phyloP scores from a whole-genome alignment of 1,140 invertebrate genomes.

The Drosophila aff. region DNA sequence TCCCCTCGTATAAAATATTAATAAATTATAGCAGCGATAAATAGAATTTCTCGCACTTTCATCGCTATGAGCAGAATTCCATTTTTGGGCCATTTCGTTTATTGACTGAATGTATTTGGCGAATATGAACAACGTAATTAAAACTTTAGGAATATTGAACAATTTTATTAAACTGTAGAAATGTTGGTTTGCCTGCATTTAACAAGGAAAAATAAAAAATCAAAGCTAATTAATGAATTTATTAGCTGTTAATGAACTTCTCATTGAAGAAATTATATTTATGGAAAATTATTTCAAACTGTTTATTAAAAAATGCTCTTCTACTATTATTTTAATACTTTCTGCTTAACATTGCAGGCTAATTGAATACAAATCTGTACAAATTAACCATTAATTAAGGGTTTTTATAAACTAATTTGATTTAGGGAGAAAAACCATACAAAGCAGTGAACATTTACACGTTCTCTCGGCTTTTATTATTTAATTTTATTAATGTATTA shows the following conservation, averaged over 20 bases:
- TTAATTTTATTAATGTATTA: too few relatives aligned
- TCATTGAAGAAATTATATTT: neutral
- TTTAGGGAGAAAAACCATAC: neutral
- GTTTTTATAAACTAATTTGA: neutral
- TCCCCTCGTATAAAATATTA: conserved; percentile 45
- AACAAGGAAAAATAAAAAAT: neutral
- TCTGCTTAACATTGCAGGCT: neutral
- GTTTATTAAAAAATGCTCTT: neutral
- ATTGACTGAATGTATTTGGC: conserved; percentile 3
- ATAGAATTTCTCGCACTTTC: conserved; percentile 57
- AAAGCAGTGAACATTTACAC: neutral
- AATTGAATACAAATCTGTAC: neutral
- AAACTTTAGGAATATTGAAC: too few relatives aligned
- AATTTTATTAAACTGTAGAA: neutral
- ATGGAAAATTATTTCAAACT: neutral
- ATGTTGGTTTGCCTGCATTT: neutral
- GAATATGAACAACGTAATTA: conserved; percentile 1
- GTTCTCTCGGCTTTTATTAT: neutral
- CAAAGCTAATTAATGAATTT: neutral
- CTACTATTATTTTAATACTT: too few relatives aligned
- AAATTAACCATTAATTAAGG: neutral
- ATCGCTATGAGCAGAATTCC: conserved; percentile 15
- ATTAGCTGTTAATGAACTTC: neutral
- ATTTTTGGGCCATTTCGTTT: conserved; percentile 10
- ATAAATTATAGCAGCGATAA: conserved; percentile 65